Conservation (phyloP, 2,888 invertebrate genomes). For the Apantesis nais region DNA sequence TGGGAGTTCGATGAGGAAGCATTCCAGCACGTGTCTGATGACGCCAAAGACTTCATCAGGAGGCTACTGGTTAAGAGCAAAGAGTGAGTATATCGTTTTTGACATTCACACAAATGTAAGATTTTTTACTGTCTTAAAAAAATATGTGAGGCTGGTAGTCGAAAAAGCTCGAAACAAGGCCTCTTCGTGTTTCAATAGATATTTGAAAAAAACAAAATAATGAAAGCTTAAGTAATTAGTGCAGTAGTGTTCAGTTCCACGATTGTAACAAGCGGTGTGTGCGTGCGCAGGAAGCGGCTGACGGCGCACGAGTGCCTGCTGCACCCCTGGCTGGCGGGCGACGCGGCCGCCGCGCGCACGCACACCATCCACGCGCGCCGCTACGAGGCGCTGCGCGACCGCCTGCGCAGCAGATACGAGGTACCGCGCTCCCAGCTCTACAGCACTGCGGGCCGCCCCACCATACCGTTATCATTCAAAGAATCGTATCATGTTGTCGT, state of each 20-base stretch:
- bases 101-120: too few relatives aligned
- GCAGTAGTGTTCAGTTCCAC: neutral
- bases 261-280: neutral
- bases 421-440: conserved; percentile 45
- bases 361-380: conserved; percentile 93
- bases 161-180: too few relatives aligned
- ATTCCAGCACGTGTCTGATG: conserved; percentile 97
- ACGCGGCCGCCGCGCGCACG: conserved; percentile 89
- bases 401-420: conserved; percentile 92
- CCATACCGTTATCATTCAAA: neutral
- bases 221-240: neutral
- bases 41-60: conserved; percentile 99
- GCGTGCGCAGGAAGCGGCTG: conserved; percentile 93
- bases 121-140: too few relatives aligned
- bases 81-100: conserved; percentile 87
- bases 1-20: conserved; percentile 99
- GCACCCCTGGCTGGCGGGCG: conserved; percentile 97
- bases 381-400: conserved; percentile 95
- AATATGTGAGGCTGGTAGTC: too few relatives aligned
- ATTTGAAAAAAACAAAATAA: too few relatives aligned
- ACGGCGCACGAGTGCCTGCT: conserved; percentile 98
- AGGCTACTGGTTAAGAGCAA: conserved; percentile 96
- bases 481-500: neutral
- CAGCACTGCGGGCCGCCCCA: neutral
- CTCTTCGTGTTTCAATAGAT: too few relatives aligned